phyloP scores from a whole-genome alignment of 2,797 vertebrate species.

The Loris lydekkerianus region DNA sequence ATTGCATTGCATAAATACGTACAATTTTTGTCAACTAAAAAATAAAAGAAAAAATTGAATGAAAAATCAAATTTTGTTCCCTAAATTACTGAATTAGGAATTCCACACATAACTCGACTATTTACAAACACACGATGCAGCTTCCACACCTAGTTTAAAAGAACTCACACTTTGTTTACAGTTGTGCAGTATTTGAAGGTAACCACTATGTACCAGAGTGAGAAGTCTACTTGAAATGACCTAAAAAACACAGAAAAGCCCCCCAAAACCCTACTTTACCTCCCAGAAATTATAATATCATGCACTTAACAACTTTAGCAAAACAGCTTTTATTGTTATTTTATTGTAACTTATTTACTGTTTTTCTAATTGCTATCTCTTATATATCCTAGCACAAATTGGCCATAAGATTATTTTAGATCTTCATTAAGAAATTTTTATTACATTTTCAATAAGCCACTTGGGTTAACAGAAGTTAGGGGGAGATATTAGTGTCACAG shows the following conservation, averaged over 20 bases:
- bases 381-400: slow-evolving; percentile 79
- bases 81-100: slow-evolving; percentile 22
- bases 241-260: background rate
- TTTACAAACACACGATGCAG: background rate
- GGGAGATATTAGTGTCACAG: slow-evolving; percentile 80
- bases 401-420: slow-evolving; percentile 64
- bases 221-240: background rate
- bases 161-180: background rate
- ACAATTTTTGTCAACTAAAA: background rate
- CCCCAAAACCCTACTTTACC: background rate
- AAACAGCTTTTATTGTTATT: slow-evolving; percentile 51
- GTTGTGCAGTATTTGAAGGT: background rate
- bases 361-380: slow-evolving; percentile 70
- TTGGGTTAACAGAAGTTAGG: slow-evolving; percentile 81
- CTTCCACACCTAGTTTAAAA: background rate
- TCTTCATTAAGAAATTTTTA: slow-evolving; percentile 78
- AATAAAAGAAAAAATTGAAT: background rate
- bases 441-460: slow-evolving; percentile 77
- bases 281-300: slow-evolving; percentile 23
- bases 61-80: background rate
- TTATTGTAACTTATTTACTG: slow-evolving; percentile 38
- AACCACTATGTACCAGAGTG: background rate
- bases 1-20: background rate
- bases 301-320: slow-evolving; percentile 5
- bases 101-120: slow-evolving; percentile 37